Conservation (phyloP, 1,140 invertebrate genomes). For the Eufriesea mexicana region DNA sequence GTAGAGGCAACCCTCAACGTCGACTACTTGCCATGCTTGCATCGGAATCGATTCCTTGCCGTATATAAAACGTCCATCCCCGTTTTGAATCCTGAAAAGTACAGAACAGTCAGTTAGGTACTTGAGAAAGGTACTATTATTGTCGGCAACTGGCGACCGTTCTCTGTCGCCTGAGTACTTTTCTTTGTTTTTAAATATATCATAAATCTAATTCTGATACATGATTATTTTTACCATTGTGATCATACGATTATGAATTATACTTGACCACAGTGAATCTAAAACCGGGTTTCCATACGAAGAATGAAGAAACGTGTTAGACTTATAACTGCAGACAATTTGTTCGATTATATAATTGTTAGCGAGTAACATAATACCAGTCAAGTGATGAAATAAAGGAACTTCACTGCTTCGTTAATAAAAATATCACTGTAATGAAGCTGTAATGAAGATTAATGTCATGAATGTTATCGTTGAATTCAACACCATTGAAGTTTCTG, state of each 20-base stretch:
- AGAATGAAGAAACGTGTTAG: neutral
- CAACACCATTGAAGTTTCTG: neutral
- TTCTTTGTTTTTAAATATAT: neutral
- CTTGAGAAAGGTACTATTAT: neutral
- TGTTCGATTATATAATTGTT: neutral
- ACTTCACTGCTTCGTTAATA: neutral
- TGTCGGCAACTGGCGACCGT: neutral
- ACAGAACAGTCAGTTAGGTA: slow-evolving; percentile 57
- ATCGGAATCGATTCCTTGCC: slow-evolving; percentile 72
- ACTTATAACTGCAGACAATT: neutral
- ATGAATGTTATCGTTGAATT: neutral
- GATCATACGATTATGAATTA: neutral
- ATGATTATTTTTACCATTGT: neutral
- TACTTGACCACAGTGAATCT: neutral
- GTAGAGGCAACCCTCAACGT: slow-evolving; percentile 72
- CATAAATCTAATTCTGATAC: neutral
- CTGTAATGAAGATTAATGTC: neutral
- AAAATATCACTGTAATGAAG: neutral
- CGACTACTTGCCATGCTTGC: slow-evolving; percentile 75
- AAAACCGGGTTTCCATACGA: neutral
- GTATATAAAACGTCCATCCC: slow-evolving; percentile 70
- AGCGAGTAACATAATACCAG: neutral
- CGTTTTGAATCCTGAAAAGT: slow-evolving; percentile 63
- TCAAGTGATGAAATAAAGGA: neutral
- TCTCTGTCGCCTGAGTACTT: neutral